phyloP scores from a whole-genome alignment of 1,140 invertebrate genomes.

The Eupristina koningsbergeri region DNA sequence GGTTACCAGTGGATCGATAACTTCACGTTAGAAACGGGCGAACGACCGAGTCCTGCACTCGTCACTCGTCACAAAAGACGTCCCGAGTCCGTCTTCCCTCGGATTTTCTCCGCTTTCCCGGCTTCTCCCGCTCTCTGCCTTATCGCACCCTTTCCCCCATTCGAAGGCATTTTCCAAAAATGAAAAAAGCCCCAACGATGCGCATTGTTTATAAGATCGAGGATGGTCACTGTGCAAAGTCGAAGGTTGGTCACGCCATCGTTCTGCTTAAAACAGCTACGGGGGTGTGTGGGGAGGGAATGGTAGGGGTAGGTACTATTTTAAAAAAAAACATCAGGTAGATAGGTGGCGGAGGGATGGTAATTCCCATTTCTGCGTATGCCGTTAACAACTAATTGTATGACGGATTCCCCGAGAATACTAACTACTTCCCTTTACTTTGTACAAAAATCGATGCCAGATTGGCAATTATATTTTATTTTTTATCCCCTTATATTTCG shows the following conservation, averaged over 20 bases:
- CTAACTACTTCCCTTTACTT: neutral
- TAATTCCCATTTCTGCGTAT: neutral
- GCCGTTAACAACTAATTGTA: neutral
- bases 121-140: neutral
- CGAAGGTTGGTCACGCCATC: conserved; percentile 33
- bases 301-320: neutral
- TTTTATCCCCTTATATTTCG: neutral
- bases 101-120: conserved; percentile 6
- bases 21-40: conserved; percentile 24
- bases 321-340: neutral
- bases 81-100: too few relatives aligned
- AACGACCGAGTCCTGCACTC: conserved; percentile 14
- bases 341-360: neutral
- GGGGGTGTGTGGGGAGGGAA: neutral
- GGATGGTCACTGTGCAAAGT: neutral
- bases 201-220: neutral
- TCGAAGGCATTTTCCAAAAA: neutral
- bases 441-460: neutral
- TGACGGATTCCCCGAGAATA: neutral
- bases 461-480: neutral
- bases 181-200: neutral
- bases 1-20: conserved; percentile 56
- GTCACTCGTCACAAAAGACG: neutral
- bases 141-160: too few relatives aligned
- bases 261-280: neutral